Conservation (phyloP, 2,797 vertebrate genomes). For the Limnodromus scolopaceus region DNA sequence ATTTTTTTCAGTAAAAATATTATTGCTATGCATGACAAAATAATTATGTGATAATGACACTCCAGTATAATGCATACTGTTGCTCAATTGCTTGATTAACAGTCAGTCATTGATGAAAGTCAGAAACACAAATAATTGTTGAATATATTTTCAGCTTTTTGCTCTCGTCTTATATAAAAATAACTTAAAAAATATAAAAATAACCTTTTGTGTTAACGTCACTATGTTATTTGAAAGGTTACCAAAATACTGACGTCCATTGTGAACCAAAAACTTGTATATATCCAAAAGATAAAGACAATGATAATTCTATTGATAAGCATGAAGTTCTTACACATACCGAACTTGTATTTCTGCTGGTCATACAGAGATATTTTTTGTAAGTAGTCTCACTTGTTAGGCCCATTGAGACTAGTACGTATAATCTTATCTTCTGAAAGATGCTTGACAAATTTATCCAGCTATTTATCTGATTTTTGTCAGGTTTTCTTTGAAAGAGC, state of each 20-base stretch:
- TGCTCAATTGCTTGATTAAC: constrained; percentile 19
- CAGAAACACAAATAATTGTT: not conserved
- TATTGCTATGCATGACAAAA: constrained; percentile 1
- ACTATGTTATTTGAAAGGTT: not conserved
- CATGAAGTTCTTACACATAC: not conserved
- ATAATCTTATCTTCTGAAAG: not conserved
- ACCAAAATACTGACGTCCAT: not conserved
- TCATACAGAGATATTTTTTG: accelerated
- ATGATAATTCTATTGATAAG: not conserved
- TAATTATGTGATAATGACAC: constrained; percentile 14
- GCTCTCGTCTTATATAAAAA: not conserved
- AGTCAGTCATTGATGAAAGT: not conserved
- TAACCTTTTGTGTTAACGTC: not conserved
- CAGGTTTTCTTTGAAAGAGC: not conserved
- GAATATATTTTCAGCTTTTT: not conserved
- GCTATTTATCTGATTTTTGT: not conserved
- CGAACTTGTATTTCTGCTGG: not conserved
- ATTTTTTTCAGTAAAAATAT: constrained; percentile 17
- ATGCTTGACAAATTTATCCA: not conserved
- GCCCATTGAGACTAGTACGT: not conserved
- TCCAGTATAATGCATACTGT: not conserved
- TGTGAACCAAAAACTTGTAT: not conserved
- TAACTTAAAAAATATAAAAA: not conserved
- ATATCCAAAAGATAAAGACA: not conserved
- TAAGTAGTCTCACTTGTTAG: not conserved